Evolutionary conservation across 2,797 vertebrate genomes (phyloP), one percentile per base, ranked within the genome.

Genomic region (Fistularia commersonii): DNA sequence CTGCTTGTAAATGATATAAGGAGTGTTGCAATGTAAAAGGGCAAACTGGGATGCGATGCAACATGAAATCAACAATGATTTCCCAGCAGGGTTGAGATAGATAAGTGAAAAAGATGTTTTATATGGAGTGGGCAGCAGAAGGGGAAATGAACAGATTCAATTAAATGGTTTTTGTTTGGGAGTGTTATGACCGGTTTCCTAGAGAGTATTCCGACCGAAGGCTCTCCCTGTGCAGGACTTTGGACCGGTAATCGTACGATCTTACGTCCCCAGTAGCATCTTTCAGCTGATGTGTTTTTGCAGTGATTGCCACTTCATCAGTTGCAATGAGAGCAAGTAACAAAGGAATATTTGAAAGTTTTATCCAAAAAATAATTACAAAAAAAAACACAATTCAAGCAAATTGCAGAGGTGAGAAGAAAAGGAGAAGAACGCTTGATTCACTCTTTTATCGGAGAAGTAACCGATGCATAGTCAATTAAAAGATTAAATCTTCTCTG

Each of bases 61-160:
- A 70, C 51, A 74, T 61, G 43, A 62, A 68, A 79, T 81, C 66
- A 72, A 54, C 55, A 66, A 49, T 80, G 66, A 84, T 85, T 86
- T 84, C 77, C 80, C 84, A 48, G 57, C 66, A 77, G 77, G 55
- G 55, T 58, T 6, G 12, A 54, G 56, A 51, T 47, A 51, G 68
- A 70, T 64, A 67, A 60, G 61, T 72, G 54, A 64, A 64, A 66
- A 67, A 14, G 14, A 67, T 64, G 63, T 60, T 63, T 52, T 64
- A 61, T 70, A 71, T 60, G 52, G 45, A 64, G 50, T 32, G 56
- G 49, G 47, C 48, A 48, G 51, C 36, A 31, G 58, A 61, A 23
- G 46, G 50, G 48, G 48, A 61, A 71, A 69, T 64, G 40, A 59
- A 55, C 76, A 41, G 56, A 66, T 69, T 76, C 73, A 64, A 77